Base-by-base conservation (phyloP, 1,140 invertebrate genomes). In the Bombus vancouverensis region DNA sequence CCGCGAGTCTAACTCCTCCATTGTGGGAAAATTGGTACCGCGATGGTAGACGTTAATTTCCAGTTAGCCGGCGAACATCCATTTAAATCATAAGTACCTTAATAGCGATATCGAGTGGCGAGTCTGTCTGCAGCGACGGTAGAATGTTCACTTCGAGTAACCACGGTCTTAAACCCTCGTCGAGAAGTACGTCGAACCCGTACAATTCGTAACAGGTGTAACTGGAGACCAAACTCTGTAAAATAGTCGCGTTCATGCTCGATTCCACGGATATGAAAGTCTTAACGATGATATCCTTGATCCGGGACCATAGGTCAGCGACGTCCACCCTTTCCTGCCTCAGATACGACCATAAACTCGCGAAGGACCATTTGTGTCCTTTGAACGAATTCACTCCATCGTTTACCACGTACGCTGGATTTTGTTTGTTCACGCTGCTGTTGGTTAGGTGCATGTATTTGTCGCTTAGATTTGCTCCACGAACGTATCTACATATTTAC, bases 371-470 rank as follows among this genome's bases (percentile, higher is more conserved):
- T 95, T 99, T 99, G 93, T 98, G 98, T 1, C 98, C 98, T 85
- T 97, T 96, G 91, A 97, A 98, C 2, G 97, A 96, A 73, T 97
- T 96, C 2, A 97, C 97, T 94, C 98, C 97, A 89, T 98, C 97
- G 95, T 98, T 98, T 79, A 97, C 96, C 0, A 97, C 97, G 94
- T 99, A 99, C 74, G 97, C 97, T 68, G 97, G 97, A 47, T 97
- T 98, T 62, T 98, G 96, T 95, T 99, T 99, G 95, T 99, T 99
- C 85, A 99, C 98, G 90, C 98, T 99, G 95, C 99, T 99, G 95
- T 99, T 99, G 32, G 99, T 99, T 88, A 99, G 96, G 96, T 99
- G 99, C 98, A 99, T 99, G 94, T 97, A 99, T 72, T 98, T 96
- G 95, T 99, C 98, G 92, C 96, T 96, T 66, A 99, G 95, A 62